A percentile compares a stretch with the other conserved stretches of the same genome.
Evolutionary conservation across 2,797 vertebrate genomes (phyloP).

Genomic region (Bryconaethiops microstoma): DNA sequence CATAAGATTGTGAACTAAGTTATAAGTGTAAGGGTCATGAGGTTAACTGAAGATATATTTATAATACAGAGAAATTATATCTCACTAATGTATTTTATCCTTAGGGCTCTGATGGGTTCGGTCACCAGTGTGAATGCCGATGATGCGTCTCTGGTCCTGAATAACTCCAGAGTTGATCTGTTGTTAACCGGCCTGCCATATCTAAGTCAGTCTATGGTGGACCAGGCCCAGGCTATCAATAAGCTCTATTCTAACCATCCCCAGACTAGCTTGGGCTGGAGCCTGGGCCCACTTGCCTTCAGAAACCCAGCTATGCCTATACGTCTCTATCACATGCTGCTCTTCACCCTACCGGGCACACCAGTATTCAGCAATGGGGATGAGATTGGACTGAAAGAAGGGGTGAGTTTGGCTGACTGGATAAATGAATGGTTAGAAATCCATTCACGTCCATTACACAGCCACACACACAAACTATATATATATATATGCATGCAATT

Average conservation of each 20-base stretch:
- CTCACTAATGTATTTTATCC: not conserved
- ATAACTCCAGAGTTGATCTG: constrained; percentile 68
- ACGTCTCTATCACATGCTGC: constrained; percentile 81
- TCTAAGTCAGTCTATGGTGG: constrained; percentile 52
- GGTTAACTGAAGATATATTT: not conserved
- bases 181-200: constrained; percentile 70
- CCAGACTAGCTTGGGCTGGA: constrained; percentile 71
- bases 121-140: not conserved
- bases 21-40: not conserved
- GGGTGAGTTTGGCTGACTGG: constrained; percentile 22
- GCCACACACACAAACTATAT: no score
- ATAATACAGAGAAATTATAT: not conserved
- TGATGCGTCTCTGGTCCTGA: constrained; percentile 63
- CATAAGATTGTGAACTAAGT: not conserved
- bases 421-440: not conserved
- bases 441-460: no score
- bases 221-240: constrained; percentile 39
- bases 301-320: constrained; percentile 57
- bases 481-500: not conserved
- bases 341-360: constrained; percentile 87
- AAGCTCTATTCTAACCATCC: constrained; percentile 40
- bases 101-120: constrained; percentile 72
- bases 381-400: constrained; percentile 79
- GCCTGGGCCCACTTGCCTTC: constrained; percentile 68
- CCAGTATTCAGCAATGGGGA: constrained; percentile 87